A percentile compares a stretch with the other conserved stretches of the same genome.
Conservation (phyloP, 2,113 vertebrate genomes). For the Labrus mixtus region DNA sequence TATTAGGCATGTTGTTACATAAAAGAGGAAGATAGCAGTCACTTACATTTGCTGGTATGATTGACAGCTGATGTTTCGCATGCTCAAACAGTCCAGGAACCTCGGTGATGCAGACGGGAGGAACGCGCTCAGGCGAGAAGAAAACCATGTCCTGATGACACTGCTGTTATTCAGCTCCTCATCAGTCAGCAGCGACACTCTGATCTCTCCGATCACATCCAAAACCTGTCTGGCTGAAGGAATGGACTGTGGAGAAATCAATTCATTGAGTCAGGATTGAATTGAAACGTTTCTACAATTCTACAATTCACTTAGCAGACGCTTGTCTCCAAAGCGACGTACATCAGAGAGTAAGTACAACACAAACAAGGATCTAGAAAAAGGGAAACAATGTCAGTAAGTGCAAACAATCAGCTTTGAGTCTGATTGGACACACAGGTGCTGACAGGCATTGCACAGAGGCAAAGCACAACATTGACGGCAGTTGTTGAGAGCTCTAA, state of each 20-base stretch:
- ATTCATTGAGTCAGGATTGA: background rate
- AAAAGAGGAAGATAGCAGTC: background rate
- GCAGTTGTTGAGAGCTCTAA: too few relatives aligned
- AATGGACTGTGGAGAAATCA: slow-evolving; percentile 38
- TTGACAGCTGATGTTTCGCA: slow-evolving; percentile 77
- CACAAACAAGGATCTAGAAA: too few relatives aligned
- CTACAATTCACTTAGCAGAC: too few relatives aligned
- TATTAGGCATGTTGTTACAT: too few relatives aligned
- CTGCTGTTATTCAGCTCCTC: slow-evolving; percentile 62
- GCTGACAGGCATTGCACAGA: too few relatives aligned
- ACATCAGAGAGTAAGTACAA: too few relatives aligned
- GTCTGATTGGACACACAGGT: too few relatives aligned
- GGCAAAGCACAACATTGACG: too few relatives aligned
- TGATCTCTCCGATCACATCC: slow-evolving; percentile 74
- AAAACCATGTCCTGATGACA: slow-evolving; percentile 68
- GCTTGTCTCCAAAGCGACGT: too few relatives aligned
- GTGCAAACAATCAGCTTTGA: too few relatives aligned
- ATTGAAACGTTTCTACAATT: too few relatives aligned
- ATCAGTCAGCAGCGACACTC: slow-evolving; percentile 58
- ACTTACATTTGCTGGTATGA: slow-evolving; percentile 79
- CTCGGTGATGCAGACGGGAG: slow-evolving; percentile 59
- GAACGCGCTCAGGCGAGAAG: slow-evolving; percentile 55
- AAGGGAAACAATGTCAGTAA: too few relatives aligned
- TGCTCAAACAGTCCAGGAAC: slow-evolving; percentile 74
- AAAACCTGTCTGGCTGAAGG: slow-evolving; percentile 56